These are phyloP conservation scores for Babyrousa celebensis DNA, from an alignment of 2,797 vertebrate species.

Conservation along the genomic window DNA sequence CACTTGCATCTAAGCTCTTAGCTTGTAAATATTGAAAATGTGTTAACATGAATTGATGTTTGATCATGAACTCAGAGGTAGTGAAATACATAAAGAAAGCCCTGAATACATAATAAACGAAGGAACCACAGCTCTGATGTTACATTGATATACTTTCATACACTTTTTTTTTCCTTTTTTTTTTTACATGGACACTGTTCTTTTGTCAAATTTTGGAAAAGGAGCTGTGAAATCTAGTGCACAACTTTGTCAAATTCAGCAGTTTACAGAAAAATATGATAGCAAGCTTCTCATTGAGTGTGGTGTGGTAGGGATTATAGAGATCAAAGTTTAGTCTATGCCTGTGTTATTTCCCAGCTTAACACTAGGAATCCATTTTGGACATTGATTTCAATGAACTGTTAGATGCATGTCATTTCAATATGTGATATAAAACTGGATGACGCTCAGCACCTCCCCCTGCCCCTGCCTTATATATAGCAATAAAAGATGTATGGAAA, in stretches of 20 bases:
- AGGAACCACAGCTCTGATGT: constrained; percentile 25
- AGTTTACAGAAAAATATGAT: constrained; percentile 8
- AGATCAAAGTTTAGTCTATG: constrained; percentile 3
- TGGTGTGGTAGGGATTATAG: neutral
- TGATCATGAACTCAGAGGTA: constrained; percentile 63
- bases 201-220: constrained; percentile 52
- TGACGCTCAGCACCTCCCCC: neutral
- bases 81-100: constrained; percentile 5
- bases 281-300: neutral
- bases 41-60: constrained; percentile 74
- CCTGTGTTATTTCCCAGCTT: neutral
- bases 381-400: constrained; percentile 28
- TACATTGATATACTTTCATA: constrained; percentile 23
- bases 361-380: constrained; percentile 32
- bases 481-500: constrained; percentile 18
- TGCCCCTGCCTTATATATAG: neutral
- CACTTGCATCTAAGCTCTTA: constrained; percentile 64
- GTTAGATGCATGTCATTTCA: constrained; percentile 51
- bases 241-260: constrained; percentile 23
- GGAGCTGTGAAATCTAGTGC: neutral
- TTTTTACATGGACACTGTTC: constrained; percentile 19
- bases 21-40: constrained; percentile 79
- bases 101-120: constrained; percentile 65
- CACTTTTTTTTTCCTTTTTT: neutral
- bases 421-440: constrained; percentile 33